Percentiles rank a stretch among this genome's conserved stretches.
Evolutionary conservation across 2,113 vertebrate genomes (phyloP).

Genomic region (Clarias gariepinus): DNA sequence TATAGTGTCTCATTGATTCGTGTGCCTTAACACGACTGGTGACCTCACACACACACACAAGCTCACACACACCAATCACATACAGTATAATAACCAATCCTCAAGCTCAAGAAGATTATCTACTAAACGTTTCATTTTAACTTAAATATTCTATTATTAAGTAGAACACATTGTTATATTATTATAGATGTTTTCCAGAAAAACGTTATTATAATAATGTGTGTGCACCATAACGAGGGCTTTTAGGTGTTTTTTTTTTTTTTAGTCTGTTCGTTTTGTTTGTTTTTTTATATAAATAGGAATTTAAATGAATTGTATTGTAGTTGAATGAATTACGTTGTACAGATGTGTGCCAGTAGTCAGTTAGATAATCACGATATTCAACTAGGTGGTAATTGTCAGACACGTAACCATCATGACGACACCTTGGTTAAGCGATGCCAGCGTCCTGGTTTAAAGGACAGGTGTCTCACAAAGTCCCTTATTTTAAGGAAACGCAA

Average conservation of each 20-base stretch:
- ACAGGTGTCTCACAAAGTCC: not conserved
- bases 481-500: not conserved
- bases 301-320: conserved; percentile 63
- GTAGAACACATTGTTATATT: conserved; percentile 72
- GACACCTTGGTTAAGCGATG: not conserved
- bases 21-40: conserved; percentile 58
- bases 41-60: conserved; percentile 48
- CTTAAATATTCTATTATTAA: conserved; percentile 63
- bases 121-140: conserved; percentile 23
- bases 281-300: not conserved
- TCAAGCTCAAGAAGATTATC: conserved; percentile 57
- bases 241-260: conserved; percentile 63
- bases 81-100: not conserved
- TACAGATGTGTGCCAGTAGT: conserved; percentile 18
- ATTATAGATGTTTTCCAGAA: conserved; percentile 69
- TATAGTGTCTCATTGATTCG: conserved; percentile 37
- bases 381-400: not conserved
- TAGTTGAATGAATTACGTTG: conserved; percentile 62
- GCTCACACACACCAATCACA: conserved; percentile 13
- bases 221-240: conserved; percentile 64
- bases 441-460: not conserved
- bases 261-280: conserved; percentile 32
- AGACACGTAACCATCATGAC: not conserved
- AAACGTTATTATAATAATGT: conserved; percentile 71
- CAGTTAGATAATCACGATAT: not conserved